Conservation (phyloP, 2,113 vertebrate species). For the Dromaius novaehollandiae region DNA sequence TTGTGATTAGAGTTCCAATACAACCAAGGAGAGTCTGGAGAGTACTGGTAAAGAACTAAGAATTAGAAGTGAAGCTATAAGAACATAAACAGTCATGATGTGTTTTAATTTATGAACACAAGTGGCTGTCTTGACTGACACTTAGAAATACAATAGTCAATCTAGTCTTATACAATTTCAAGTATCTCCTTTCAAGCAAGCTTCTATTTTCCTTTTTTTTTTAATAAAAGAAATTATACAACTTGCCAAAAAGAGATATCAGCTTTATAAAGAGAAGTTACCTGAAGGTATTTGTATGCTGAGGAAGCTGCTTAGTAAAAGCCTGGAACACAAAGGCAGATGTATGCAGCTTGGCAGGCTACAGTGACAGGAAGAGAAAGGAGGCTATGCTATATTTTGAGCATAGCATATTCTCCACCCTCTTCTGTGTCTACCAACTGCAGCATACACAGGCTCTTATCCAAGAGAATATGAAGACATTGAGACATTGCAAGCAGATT, state of each 20-base stretch:
- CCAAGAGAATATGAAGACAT: neutral
- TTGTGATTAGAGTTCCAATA: neutral
- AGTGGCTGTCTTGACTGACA: neutral
- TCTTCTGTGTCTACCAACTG: neutral
- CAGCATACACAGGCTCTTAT: neutral
- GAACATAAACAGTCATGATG: neutral
- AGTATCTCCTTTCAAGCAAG: neutral
- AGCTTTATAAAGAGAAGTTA: neutral
- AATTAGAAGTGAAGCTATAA: neutral
- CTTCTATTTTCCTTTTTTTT: neutral
- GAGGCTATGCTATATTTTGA: neutral
- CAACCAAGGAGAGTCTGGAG: neutral
- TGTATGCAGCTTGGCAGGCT: neutral
- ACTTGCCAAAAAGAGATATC: neutral
- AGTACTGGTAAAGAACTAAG: neutral
- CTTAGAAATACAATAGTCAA: neutral
- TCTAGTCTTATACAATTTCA: neutral
- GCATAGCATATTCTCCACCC: neutral
- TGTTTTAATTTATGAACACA: neutral
- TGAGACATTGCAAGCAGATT: neutral
- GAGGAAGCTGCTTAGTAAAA: neutral
- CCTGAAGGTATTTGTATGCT: neutral
- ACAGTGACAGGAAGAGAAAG: neutral
- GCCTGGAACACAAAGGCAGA: neutral
- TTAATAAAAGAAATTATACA: neutral